Percentiles rank a stretch among this genome's conserved stretches.
These are phyloP conservation scores for Parapristionchus giblindavisi DNA, from an alignment of 2,888 invertebrate species.

Conservation along the genomic window DNA sequence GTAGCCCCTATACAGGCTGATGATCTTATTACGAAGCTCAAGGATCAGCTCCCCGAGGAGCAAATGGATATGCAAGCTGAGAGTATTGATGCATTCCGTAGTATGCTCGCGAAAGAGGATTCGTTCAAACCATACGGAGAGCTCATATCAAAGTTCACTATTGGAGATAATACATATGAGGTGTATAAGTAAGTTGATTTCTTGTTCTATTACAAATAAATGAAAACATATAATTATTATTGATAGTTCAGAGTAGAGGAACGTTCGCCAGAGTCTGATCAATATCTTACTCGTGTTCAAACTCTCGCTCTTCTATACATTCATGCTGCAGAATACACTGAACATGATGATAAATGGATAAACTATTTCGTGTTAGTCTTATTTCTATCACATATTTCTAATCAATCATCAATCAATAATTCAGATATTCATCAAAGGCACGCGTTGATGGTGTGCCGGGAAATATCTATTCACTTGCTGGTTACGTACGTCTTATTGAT, in stretches of 20 bases:
- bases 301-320: constrained; percentile 87
- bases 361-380: constrained; percentile 63
- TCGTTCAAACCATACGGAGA: constrained; percentile 82
- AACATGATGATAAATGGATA: constrained; percentile 89
- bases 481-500: constrained; percentile 28
- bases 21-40: constrained; percentile 54
- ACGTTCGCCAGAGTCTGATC: constrained; percentile 78
- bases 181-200: constrained; percentile 44
- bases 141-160: constrained; percentile 73
- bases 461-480: constrained; percentile 27
- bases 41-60: constrained; percentile 50
- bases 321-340: constrained; percentile 93
- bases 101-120: constrained; percentile 73
- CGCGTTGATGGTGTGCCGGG: constrained; percentile 30
- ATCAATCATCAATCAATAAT: too few relatives aligned
- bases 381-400: neutral
- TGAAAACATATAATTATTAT: neutral
- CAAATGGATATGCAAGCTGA: constrained; percentile 48
- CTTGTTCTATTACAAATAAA: neutral
- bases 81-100: constrained; percentile 40
- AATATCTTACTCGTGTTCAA: constrained; percentile 85
- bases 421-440: constrained; percentile 14
- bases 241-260: constrained; percentile 57
- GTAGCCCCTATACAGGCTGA: constrained; percentile 53
- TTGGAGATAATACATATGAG: constrained; percentile 44